Evolutionary conservation across 1,140 invertebrate species (phyloP), one percentile per base, ranked within the genome.

Genomic region (Caenorhabditis remanei): DNA sequence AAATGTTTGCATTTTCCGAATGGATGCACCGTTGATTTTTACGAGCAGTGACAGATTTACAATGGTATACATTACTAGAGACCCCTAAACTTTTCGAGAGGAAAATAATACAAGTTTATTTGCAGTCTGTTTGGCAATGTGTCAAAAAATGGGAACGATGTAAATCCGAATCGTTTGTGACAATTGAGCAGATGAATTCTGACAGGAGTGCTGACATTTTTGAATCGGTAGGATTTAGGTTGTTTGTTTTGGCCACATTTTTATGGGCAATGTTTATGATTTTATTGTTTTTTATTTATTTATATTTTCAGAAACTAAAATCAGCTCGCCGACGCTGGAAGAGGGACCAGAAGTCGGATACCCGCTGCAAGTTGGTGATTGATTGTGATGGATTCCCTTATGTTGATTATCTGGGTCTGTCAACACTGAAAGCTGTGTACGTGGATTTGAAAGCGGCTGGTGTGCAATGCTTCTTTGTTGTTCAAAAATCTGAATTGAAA

Each of bases 361-460:
- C 84, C 5, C 41, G 87, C 46, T 88, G 87, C 58, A 90, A 85
- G 41, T 67, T 91, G 63, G 88, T 91, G 16, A 92, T 91, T 53
- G 91, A 91, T 63, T 91, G 91, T 71, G 90, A 87, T 4, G 91
- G 91, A 41, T 91, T 91, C 79, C 90, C 90, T 41, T 91, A 92
- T 75, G 90, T 91, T 32, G 91, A 91, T 84, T 92, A 90, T 85
- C 61, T 91, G 53, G 91, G 91, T 21, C 61, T 91, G 9, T 82
- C 71, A 19, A 92, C 91, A 3, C 55, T 91, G 41, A 92, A 89
- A 88, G 88, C 83, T 53, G 90, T 92, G 1, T 92, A 91, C 82
- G 86, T 85, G 16, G 91, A 91, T 48, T 89, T 92, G 32, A 56
- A 56, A 41, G 71, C 56, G 32, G 79, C 84, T 16, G 89, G 88